phyloP scores from a whole-genome alignment of 2,888 invertebrate species.

The Apantesis nais region DNA sequence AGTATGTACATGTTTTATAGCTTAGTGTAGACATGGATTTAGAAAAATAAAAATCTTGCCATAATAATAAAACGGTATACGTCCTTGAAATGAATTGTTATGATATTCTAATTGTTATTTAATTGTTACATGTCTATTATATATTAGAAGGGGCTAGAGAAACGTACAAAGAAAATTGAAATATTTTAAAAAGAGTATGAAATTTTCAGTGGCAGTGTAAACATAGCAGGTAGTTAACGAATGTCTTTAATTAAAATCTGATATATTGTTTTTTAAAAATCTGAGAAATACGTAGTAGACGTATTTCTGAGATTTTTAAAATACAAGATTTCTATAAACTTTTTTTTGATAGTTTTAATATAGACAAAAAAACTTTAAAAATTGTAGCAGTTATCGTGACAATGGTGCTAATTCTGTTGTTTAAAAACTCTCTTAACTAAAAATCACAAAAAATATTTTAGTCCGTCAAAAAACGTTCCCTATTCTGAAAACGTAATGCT shows the following conservation, averaged over 20 bases:
- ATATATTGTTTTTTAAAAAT: neutral
- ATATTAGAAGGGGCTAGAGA: slow-evolving; percentile 9
- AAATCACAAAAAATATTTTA: too few relatives aligned
- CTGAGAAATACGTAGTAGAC: neutral
- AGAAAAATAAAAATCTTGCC: slow-evolving; percentile 2
- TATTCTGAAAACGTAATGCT: too few relatives aligned
- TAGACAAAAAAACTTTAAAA: too few relatives aligned
- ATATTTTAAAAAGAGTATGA: neutral
- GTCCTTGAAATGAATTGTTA: slow-evolving; percentile 38
- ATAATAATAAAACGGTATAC: slow-evolving; percentile 26
- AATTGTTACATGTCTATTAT: slow-evolving; percentile 30
- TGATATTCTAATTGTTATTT: slow-evolving; percentile 39
- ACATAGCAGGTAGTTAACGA: neutral
- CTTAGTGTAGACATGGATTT: neutral
- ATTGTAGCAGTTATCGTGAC: neutral
- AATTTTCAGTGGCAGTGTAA: neutral
- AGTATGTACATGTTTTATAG: neutral
- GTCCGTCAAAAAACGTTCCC: too few relatives aligned
- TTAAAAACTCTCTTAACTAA: too few relatives aligned
- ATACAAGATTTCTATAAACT: too few relatives aligned
- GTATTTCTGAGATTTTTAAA: too few relatives aligned
- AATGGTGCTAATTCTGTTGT: too few relatives aligned
- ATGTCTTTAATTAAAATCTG: neutral
- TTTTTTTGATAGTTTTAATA: too few relatives aligned
- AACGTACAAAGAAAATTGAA: slow-evolving; percentile 2